A percentile compares a stretch with the other conserved stretches of the same genome.
Evolutionary conservation across 2,888 invertebrate genomes (phyloP).

Genomic region (Apamea epomidion): DNA sequence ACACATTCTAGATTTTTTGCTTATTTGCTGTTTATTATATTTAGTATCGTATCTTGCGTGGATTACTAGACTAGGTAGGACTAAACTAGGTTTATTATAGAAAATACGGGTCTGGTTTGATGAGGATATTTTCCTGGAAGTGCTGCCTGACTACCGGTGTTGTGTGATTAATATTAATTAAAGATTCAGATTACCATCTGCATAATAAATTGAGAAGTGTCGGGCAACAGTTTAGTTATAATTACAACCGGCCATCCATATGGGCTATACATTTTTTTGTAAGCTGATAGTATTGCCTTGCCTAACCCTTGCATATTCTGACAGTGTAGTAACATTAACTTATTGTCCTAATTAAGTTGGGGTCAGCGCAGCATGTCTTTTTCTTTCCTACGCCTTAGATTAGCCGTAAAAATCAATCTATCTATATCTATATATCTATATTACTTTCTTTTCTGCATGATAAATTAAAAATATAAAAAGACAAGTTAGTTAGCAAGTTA

Average conservation of each 20-base stretch:
- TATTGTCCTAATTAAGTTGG: not conserved
- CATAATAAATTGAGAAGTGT: conserved; percentile 46
- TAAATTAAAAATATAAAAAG: not conserved
- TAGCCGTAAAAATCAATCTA: too few relatives aligned
- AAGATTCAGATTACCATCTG: conserved; percentile 41
- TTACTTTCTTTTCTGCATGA: not conserved
- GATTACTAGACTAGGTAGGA: not conserved
- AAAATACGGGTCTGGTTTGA: conserved; percentile 37
- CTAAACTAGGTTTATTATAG: conserved; percentile 6
- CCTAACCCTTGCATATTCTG: too few relatives aligned
- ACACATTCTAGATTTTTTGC: conserved; percentile 18
- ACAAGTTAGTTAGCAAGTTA: too few relatives aligned
- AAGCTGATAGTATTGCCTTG: not conserved
- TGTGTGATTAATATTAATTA: conserved; percentile 60
- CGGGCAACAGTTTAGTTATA: conserved; percentile 21
- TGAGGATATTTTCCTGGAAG: conserved; percentile 47
- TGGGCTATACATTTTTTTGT: not conserved
- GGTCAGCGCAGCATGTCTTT: not conserved
- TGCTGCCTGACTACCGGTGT: conserved; percentile 34
- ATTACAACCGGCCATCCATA: conserved; percentile 4
- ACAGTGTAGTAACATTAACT: not conserved
- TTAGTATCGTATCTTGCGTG: not conserved
- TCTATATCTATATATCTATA: too few relatives aligned
- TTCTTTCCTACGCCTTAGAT: not conserved
- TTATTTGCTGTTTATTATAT: conserved; percentile 29